Base-by-base conservation (phyloP, 2,888 invertebrate genomes). In the Rhamphomyia laevipes region DNA sequence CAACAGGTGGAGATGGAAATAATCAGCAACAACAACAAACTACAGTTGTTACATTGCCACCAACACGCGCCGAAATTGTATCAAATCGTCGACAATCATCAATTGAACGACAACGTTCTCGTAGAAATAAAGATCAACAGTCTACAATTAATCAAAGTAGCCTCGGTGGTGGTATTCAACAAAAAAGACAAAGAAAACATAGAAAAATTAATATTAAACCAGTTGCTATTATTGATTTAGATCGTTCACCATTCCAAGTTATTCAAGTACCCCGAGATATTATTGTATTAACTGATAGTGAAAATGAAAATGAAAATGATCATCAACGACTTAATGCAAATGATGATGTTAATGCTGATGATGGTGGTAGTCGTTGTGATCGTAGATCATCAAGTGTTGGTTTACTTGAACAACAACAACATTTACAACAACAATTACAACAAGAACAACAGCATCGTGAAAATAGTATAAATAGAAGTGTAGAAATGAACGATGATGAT, bases 241-340 rank as follows among this genome's bases (percentile, higher is more conserved):
- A 87, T 62, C 80, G 85, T 56, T 88, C 88, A 49, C 90, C 89
- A 9, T 88, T 88, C 72, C 80, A 85, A 61, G 87, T 88, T 64
- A 77, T 87, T 52, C 86, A 86, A 10, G 85, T 86, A 46, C 88
- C 87, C 1, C 77, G 81, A 53, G 84, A 86, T 67, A 77, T 90
- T 1, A 90, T 91, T 62, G 81, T 90, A 46, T 73, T 90, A 18
- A 88, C 85, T 57, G 90, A 91, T 65, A 87, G 86, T 63, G 89
- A 88, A 52, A 73, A 73, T 57, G 76, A 75, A 53, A 54, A 57
- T 16, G 67, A 64, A n/a, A 56, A 55, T 4, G 61, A 57, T 45
- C 17, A 41, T 21, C 42, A 21, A 23, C 27, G 27, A n/a, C 23
- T 15, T n/a, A 35, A 35, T 35, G 6, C n/a, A n/a, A 2, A 7